Conservation (phyloP, 2,113 vertebrate species). For the Ctenomys sociabilis region DNA sequence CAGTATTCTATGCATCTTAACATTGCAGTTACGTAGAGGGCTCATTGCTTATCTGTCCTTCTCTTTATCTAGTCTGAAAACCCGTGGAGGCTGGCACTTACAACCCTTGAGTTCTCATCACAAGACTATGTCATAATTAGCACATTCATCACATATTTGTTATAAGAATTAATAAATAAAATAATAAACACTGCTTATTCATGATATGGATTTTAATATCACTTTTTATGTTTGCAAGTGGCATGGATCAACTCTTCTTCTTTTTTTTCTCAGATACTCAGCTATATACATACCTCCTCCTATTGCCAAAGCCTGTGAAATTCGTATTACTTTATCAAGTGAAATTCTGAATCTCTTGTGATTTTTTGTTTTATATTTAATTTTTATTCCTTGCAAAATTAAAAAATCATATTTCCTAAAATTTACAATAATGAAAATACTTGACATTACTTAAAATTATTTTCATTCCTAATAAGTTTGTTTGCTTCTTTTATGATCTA, state of each 20-base stretch:
- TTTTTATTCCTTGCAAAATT: no score
- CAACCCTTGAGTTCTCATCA: background rate
- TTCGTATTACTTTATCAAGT: no score
- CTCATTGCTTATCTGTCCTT: background rate
- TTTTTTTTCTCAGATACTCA: background rate
- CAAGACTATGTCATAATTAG: background rate
- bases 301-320: background rate
- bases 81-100: background rate
- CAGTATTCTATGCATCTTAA: background rate
- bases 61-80: background rate
- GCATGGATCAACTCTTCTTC: background rate
- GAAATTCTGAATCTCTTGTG: no score
- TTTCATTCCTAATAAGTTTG: no score
- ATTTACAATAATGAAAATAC: no score
- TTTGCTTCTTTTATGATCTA: no score
- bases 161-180: constrained; percentile 41
- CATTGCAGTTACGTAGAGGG: background rate
- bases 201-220: background rate
- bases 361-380: background rate
- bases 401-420: no score
- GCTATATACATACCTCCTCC: background rate
- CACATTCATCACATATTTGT: background rate
- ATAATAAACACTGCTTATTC: background rate
- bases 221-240: constrained; percentile 1
- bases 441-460: no score